Base-by-base conservation (phyloP, 2,797 vertebrate genomes). In the Cygnus olor region DNA sequence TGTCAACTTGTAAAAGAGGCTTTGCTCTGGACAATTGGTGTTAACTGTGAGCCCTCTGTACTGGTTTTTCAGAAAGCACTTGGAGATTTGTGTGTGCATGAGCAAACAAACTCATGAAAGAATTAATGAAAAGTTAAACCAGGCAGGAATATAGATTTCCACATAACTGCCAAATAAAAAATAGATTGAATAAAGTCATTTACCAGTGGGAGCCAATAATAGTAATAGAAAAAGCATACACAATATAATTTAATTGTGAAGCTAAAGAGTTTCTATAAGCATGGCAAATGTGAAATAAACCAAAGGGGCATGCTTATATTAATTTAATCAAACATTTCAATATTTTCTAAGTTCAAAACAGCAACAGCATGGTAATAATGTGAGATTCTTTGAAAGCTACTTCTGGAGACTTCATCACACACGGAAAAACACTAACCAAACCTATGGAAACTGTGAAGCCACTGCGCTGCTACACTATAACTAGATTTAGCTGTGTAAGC, bases 131-230 rank as follows among this genome's bases (percentile, higher is more conserved):
- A 90, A 58, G 56, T 40, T 84, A 58, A 89, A 79, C 71, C 1
- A 4, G 40, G 30, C 53, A 88, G 79, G 89, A 96, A 92, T 89
- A 94, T 51, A 86, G 66, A 86, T 60, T 65, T 85, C 58, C 88
- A 78, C 63, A 54, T 57, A 93, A 96, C 30, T 84, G 58, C 10
- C 86, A 92, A 82, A 92, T 88, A 85, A 96, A 95, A 91, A 96
- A 16, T 90, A 96, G 70, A 94, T 94, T 93, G 64, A 77, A 90
- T 45, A 14, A 93, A 88, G 3, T 17, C 27, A 17, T 54, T 94
- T 86, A 89, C 86, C 73, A 96, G 34, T n/a, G 24, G 17, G 22
- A 90, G 12, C 6, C n/a, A 88, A 69, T 38, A 65, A 57, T 11
- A 61, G 66, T n/a, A 61, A 34, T 13, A 57, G 12, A 82, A 89